phyloP scores from a whole-genome alignment of 1,140 invertebrate species.

The Cotesia chilonis region DNA sequence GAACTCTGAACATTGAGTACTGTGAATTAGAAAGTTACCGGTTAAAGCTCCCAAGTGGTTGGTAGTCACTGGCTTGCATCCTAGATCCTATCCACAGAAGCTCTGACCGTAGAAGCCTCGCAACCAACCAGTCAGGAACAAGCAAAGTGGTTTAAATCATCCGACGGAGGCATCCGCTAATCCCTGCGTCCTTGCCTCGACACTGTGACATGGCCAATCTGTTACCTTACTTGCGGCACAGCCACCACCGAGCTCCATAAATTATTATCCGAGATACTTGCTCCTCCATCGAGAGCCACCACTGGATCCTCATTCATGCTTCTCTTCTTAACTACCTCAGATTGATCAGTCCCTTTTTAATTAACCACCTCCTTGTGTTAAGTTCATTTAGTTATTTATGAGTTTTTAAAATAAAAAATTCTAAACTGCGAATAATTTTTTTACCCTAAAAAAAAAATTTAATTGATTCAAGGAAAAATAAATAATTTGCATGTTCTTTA shows the following conservation, averaged over 20 bases:
- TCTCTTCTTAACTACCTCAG: not conserved
- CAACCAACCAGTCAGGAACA: not conserved
- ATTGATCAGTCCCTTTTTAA: slow-evolving; percentile 10
- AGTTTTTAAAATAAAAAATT: too few relatives aligned
- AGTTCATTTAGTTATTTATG: too few relatives aligned
- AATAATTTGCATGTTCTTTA: too few relatives aligned
- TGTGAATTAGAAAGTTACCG: slow-evolving; percentile 34
- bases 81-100: not conserved
- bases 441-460: too few relatives aligned
- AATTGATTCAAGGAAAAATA: too few relatives aligned
- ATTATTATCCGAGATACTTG: slow-evolving; percentile 37
- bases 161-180: slow-evolving; percentile 34
- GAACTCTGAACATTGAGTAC: not conserved
- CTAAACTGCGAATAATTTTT: too few relatives aligned
- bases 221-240: slow-evolving; percentile 43
- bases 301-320: slow-evolving; percentile 1
- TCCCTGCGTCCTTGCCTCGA: slow-evolving; percentile 41
- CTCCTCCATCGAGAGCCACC: not conserved
- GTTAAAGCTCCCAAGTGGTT: slow-evolving; percentile 29
- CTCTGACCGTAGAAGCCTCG: slow-evolving; percentile 15
- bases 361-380: slow-evolving; percentile 19
- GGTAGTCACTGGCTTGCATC: too few relatives aligned
- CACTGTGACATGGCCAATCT: slow-evolving; percentile 43
- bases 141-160: slow-evolving; percentile 44
- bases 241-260: slow-evolving; percentile 40